A percentile compares a stretch with the other conserved stretches of the same genome.
phyloP scores from a whole-genome alignment of 2,888 invertebrate genomes.

The Empis livida region DNA sequence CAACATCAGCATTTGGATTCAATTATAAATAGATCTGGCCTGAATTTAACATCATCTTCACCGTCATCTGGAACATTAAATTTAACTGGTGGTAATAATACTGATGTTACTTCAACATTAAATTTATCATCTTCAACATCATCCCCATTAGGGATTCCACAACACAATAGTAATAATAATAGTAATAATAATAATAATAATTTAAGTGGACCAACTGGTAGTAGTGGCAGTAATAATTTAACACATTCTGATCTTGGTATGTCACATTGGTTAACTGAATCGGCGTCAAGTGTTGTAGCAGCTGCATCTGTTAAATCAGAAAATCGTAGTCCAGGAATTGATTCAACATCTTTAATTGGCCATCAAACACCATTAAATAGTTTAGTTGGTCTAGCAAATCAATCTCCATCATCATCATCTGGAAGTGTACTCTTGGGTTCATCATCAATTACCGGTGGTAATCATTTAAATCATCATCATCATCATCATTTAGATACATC shows the following conservation, averaged over 20 bases:
- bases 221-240: slow-evolving; percentile 2
- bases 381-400: neutral
- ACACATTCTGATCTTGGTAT: slow-evolving; percentile 21
- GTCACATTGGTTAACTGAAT: slow-evolving; percentile 31
- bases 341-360: slow-evolving; percentile 22
- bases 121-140: slow-evolving; percentile 9
- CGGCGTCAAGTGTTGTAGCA: slow-evolving; percentile 31
- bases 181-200: no score
- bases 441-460: slow-evolving; percentile 16
- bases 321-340: slow-evolving; percentile 55
- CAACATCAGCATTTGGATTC: slow-evolving; percentile 14
- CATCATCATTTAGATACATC: slow-evolving; percentile 12
- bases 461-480: neutral
- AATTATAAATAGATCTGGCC: slow-evolving; percentile 5
- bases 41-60: neutral
- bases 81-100: slow-evolving; percentile 2
- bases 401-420: neutral
- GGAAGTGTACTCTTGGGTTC: slow-evolving; percentile 16
- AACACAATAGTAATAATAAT: no score
- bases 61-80: neutral
- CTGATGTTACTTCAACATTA: slow-evolving; percentile 10
- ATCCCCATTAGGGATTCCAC: slow-evolving; percentile 6
- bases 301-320: slow-evolving; percentile 50
- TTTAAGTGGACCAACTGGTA: no score
- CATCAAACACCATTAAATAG: no score